Conservation (phyloP, 1,140 invertebrate genomes). For the Cherax destructor region DNA sequence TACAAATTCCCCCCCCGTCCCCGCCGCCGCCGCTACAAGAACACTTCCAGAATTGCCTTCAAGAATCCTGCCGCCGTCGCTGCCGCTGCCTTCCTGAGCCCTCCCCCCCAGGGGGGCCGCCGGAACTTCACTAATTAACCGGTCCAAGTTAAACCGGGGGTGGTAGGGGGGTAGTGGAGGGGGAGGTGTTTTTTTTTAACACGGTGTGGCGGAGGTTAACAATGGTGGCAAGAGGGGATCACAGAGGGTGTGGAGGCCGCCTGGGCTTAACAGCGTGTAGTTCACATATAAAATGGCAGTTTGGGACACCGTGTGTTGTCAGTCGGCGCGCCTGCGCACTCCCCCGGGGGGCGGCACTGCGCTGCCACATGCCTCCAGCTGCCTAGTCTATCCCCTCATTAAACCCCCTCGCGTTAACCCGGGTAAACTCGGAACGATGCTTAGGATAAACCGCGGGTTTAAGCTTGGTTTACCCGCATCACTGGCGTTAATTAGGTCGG, state of each 20-base stretch:
- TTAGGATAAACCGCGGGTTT: background rate
- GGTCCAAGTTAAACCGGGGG: background rate
- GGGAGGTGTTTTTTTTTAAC: too few relatives aligned
- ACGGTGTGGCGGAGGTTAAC: background rate
- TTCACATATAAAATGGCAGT: conserved; percentile 68
- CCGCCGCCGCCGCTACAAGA: background rate
- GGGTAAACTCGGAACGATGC: background rate
- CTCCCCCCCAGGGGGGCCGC: too few relatives aligned
- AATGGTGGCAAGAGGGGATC: conserved; percentile 35
- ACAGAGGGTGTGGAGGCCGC: conserved; percentile 63
- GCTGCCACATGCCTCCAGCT: conserved; percentile 21
- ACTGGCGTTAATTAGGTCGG: too few relatives aligned
- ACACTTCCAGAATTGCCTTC: background rate
- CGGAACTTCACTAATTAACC: conserved; percentile 53
- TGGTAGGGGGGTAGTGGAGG: too few relatives aligned
- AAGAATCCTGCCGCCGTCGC: too few relatives aligned
- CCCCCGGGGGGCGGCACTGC: background rate
- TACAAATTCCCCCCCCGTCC: background rate
- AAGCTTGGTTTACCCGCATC: too few relatives aligned
- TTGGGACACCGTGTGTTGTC: conserved; percentile 61
- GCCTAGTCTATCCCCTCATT: background rate
- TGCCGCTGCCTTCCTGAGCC: too few relatives aligned
- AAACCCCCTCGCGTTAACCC: too few relatives aligned
- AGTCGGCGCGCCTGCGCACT: conserved; percentile 57
- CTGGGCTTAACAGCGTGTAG: conserved; percentile 67